Evolutionary conservation across 2,888 invertebrate genomes (phyloP), one percentile per base, ranked within the genome.

Genomic region (Agrochola lota): DNA sequence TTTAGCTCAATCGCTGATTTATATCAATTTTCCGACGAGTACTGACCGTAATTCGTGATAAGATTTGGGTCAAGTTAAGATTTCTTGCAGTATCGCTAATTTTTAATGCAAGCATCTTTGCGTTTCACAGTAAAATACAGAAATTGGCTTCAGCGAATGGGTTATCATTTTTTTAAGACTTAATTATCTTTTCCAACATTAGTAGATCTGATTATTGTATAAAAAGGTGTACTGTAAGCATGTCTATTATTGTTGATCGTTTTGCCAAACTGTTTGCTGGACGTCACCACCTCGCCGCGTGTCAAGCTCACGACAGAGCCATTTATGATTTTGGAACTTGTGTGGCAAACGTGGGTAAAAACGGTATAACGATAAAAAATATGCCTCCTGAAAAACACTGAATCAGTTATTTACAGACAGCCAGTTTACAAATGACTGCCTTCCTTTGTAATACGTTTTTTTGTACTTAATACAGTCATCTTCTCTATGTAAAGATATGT

Each of bases 391-490:
- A 26, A 52, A 78, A 40, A 40, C n/a, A 59, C 26, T 46, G 26
- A 35, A 43, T 43, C 17, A 15, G 52, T 43, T 63, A n/a, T 23
- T 78, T 23, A n/a, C 17, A 71, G 43, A 30, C 23, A 43, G 11
- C 43, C 1, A 30, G 23, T 64, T 55, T 35, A 78, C 43, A 23
- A 35, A 78, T 46, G 35, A 49, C 30, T 62, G 30, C 20, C 43
- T 66, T 78, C 30, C 15, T 78, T 49, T 74, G 43, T 74, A 35
- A n/a, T 15, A 7, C 26, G 81, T 78, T 78, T 40, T 78, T 70
- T 79, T 84, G 43, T 84, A 68, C 62, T 57, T 68, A 84, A 84
- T 81, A 81, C 8, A 69, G n/a, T 62, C 9, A 78, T 66, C 17
- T 67, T 62, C 9, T 73, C 12, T 60, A 30, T 40, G 30, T 62